Conservation (phyloP, 2,888 invertebrate genomes). For the Dolichomitus sp. region DNA sequence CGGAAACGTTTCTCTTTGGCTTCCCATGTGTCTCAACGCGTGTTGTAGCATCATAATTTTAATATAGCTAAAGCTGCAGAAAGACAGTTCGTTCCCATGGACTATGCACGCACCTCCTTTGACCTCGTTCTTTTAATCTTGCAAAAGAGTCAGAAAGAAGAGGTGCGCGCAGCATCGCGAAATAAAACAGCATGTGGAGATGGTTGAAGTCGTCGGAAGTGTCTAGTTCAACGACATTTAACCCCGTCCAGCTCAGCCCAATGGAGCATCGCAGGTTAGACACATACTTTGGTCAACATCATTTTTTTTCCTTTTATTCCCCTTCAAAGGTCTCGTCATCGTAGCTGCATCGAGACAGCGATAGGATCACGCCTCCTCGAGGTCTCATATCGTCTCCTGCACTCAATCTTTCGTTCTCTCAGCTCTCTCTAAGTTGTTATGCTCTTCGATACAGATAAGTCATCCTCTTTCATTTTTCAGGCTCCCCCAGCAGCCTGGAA, state of each 20-base stretch:
- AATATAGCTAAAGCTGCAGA: slow-evolving; percentile 26
- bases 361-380: slow-evolving; percentile 79
- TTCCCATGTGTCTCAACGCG: slow-evolving; percentile 41
- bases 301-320: slow-evolving; percentile 42
- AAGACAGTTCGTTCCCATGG: neutral
- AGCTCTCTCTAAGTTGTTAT: neutral
- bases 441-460: slow-evolving; percentile 84
- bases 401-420: slow-evolving; percentile 45
- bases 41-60: slow-evolving; percentile 64
- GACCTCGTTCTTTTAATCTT: slow-evolving; percentile 39
- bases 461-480: slow-evolving; percentile 83
- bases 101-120: neutral
- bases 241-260: slow-evolving; percentile 23
- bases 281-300: slow-evolving; percentile 23
- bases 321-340: slow-evolving; percentile 19
- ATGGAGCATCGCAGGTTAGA: slow-evolving; percentile 5
- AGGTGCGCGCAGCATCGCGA: slow-evolving; percentile 1
- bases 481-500: slow-evolving; percentile 34
- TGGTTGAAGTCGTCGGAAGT: slow-evolving; percentile 4
- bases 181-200: neutral
- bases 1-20: slow-evolving; percentile 27
- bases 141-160: slow-evolving; percentile 2
- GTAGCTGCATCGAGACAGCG: slow-evolving; percentile 54
- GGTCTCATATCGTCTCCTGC: slow-evolving; percentile 69
- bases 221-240: slow-evolving; percentile 51